These are phyloP conservation scores for Pollenia griseotomentosa DNA, from an alignment of 2,888 invertebrate species.

Conservation along the genomic window DNA sequence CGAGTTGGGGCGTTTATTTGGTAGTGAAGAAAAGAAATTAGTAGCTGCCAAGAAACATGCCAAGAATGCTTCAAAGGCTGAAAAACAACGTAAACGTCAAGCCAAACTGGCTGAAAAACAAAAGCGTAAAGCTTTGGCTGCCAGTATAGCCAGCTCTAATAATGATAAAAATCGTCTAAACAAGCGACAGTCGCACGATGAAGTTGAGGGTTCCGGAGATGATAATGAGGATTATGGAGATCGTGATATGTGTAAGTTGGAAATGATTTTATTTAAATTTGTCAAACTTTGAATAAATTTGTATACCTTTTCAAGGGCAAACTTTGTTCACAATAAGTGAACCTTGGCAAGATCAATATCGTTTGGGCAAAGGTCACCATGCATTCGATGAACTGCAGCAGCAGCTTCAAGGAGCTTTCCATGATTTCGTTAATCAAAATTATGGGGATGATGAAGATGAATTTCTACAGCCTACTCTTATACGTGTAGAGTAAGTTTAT, in stretches of 20 bases:
- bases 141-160: conserved; percentile 9
- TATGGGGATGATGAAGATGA: conserved; percentile 73
- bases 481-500: conserved; percentile 79
- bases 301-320: conserved; percentile 76
- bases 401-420: conserved; percentile 74
- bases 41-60: conserved; percentile 51
- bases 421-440: conserved; percentile 75
- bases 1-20: conserved; percentile 79
- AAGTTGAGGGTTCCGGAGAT: conserved; percentile 77
- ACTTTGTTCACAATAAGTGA: conserved; percentile 79
- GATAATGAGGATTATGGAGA: conserved; percentile 69
- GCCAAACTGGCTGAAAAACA: conserved; percentile 35
- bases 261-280: not conserved
- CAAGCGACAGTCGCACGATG: conserved; percentile 74
- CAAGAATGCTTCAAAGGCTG: conserved; percentile 37
- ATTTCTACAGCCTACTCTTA: conserved; percentile 75
- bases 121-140: conserved; percentile 47
- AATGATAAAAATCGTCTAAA: conserved; percentile 56
- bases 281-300: not conserved
- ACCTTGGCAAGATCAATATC: conserved; percentile 77
- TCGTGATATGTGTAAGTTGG: conserved; percentile 77
- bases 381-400: conserved; percentile 76
- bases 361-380: conserved; percentile 65
- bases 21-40: conserved; percentile 72
- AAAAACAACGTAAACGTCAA: conserved; percentile 40